Conservation (phyloP, 2,888 invertebrate species). For the Troides helena region DNA sequence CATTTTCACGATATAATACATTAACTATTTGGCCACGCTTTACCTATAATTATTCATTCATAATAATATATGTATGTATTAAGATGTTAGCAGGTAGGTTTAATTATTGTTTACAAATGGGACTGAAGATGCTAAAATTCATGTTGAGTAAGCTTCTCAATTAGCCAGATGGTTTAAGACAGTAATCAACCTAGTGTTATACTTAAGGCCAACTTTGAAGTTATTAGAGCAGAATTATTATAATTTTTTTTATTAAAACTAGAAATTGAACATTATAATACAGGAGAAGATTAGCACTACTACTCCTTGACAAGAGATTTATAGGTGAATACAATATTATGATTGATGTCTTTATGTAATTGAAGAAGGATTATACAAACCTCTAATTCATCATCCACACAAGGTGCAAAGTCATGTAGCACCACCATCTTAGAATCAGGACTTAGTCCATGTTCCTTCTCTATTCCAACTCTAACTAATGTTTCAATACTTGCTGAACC, state of each 20-base stretch:
- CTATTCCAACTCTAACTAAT: slow-evolving; percentile 92
- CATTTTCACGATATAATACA: slow-evolving; percentile 95
- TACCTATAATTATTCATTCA: slow-evolving; percentile 66
- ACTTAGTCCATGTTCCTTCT: slow-evolving; percentile 94
- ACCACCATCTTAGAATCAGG: slow-evolving; percentile 98
- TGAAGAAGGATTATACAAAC: slow-evolving; percentile 62
- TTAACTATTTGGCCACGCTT: slow-evolving; percentile 96
- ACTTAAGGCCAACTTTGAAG: too few relatives aligned
- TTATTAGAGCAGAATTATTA: too few relatives aligned
- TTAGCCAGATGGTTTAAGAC: too few relatives aligned
- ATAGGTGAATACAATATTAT: not conserved
- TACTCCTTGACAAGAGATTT: too few relatives aligned
- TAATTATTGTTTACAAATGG: not conserved
- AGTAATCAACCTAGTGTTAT: too few relatives aligned
- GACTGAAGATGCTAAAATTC: too few relatives aligned
- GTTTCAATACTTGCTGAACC: slow-evolving; percentile 97
- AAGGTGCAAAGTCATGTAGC: slow-evolving; percentile 95
- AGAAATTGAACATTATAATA: too few relatives aligned
- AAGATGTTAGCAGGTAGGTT: not conserved
- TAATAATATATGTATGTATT: not conserved
- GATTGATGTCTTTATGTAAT: not conserved
- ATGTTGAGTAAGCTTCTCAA: too few relatives aligned
- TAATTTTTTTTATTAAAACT: too few relatives aligned
- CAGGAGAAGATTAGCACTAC: too few relatives aligned
- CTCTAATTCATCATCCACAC: slow-evolving; percentile 96